Percentiles rank a stretch among this genome's conserved stretches.
Evolutionary conservation across 2,797 vertebrate species (phyloP).

Genomic region (Trichosurus vulpecula): DNA sequence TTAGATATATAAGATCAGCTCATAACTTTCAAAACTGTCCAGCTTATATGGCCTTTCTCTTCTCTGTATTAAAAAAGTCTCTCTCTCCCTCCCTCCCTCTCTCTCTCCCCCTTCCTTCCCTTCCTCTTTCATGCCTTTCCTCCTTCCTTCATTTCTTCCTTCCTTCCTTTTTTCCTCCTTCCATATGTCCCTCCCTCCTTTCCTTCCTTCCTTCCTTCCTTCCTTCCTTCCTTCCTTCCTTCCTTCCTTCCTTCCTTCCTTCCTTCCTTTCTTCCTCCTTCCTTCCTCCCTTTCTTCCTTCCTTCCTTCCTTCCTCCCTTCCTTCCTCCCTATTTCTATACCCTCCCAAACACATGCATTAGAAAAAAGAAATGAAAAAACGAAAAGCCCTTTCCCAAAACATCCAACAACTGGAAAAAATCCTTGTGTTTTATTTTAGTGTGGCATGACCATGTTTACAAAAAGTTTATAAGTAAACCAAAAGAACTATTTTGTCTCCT

Average conservation of each 20-base stretch:
- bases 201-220: too few relatives aligned
- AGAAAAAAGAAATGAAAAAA: neutral
- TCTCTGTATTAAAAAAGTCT: neutral
- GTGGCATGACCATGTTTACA: neutral
- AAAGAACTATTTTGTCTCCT: neutral
- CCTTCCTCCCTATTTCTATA: neutral
- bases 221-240: too few relatives aligned
- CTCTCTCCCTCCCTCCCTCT: too few relatives aligned
- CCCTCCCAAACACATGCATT: neutral
- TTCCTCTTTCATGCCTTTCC: too few relatives aligned
- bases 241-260: too few relatives aligned
- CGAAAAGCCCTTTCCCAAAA: conserved; percentile 1
- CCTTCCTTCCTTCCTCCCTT: too few relatives aligned
- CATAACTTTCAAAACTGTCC: neutral
- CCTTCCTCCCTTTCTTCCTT: too few relatives aligned
- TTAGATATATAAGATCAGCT: neutral
- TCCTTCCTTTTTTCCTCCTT: too few relatives aligned
- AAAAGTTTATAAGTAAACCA: neutral
- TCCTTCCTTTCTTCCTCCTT: too few relatives aligned
- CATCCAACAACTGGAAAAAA: conserved; percentile 9
- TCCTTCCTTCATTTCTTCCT: too few relatives aligned
- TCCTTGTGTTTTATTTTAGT: neutral
- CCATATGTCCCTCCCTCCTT: too few relatives aligned
- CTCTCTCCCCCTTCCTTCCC: accelerated
- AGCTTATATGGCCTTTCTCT: neutral